Base-by-base conservation (phyloP, 2,888 invertebrate species). In the Drosophila demipolita region DNA sequence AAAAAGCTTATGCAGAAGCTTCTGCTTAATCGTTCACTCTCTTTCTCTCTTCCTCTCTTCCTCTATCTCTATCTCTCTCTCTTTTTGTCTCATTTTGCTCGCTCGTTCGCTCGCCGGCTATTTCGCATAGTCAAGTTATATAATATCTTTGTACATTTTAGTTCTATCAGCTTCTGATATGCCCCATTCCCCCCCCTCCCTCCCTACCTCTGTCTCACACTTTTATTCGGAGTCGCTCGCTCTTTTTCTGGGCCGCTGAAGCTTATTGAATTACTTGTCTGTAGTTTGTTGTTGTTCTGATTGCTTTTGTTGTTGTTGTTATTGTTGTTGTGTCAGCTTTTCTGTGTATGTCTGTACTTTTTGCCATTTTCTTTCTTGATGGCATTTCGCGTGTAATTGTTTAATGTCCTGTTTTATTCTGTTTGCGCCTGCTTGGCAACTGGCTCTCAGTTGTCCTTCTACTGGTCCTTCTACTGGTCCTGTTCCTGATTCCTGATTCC, bases 361-460 rank as follows among this genome's bases (percentile, higher is more conserved):
- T 62, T 32, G 42, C 29, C 45, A 20, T 61, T 58, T 68, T 65
- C 59, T 67, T 60, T 63, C 68, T 60, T 55, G 55, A 63, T 58
- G 62, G 59, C 82, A 71, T 35, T 81, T 61, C 60, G 57, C 54
- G 36, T 67, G 71, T 80, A 82, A 87, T 84, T 84, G 85, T 84
- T 84, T 70, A 76, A 87, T 84, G 87, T 84, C 87, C 84, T 83
- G 82, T 77, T 79, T 63, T 75, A 29, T 62, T 54, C 42, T 57
- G 55, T 50, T 17, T 64, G 12, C 67, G 58, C 58, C 53, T 23
- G 38, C 23, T 36, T 49, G 59, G 36, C 55, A 61, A 61, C 57
- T 60, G 49, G 35, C 36, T 26, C 54, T 50, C 20, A 9, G n/a
- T n/a, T n/a, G n/a, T 33, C 11, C 54, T 69, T 38, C 33, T 52